phyloP scores from a whole-genome alignment of 2,797 vertebrate genomes.

The Acanthurus lineatus region DNA sequence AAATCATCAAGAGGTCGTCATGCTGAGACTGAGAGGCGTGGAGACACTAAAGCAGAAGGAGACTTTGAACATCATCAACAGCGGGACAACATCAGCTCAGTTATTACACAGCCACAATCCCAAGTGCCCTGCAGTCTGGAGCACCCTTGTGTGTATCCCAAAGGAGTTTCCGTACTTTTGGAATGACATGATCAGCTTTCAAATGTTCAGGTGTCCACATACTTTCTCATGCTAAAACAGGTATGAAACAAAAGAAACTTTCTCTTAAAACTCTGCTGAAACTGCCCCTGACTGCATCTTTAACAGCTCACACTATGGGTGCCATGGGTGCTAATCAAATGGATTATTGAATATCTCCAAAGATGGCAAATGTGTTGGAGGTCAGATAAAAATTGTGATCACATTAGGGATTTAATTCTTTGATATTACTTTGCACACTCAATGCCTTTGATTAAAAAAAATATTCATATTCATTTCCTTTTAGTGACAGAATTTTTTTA shows the following conservation, averaged over 20 bases:
- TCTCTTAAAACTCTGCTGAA: too few species aligned
- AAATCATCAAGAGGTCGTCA: constrained; percentile 57
- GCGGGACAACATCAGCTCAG: constrained; percentile 39
- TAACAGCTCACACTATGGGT: too few species aligned
- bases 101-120: constrained; percentile 6
- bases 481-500: too few species aligned
- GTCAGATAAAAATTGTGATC: not conserved
- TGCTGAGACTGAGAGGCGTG: constrained; percentile 52
- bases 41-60: constrained; percentile 60
- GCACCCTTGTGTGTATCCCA: not conserved
- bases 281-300: not conserved
- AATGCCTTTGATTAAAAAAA: not conserved
- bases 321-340: too few species aligned
- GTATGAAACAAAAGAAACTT: not conserved
- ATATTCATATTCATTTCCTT: not conserved
- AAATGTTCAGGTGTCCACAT: not conserved
- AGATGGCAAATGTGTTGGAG: not conserved
- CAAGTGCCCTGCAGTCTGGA: not conserved
- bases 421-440: not conserved
- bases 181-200: not conserved
- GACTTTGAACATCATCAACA: constrained; percentile 27
- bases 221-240: not conserved
- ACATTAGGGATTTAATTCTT: not conserved
- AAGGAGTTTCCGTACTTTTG: not conserved
- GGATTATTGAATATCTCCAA: not conserved